phyloP scores from a whole-genome alignment of 2,797 vertebrate species.

The Nannoperca obscura region DNA sequence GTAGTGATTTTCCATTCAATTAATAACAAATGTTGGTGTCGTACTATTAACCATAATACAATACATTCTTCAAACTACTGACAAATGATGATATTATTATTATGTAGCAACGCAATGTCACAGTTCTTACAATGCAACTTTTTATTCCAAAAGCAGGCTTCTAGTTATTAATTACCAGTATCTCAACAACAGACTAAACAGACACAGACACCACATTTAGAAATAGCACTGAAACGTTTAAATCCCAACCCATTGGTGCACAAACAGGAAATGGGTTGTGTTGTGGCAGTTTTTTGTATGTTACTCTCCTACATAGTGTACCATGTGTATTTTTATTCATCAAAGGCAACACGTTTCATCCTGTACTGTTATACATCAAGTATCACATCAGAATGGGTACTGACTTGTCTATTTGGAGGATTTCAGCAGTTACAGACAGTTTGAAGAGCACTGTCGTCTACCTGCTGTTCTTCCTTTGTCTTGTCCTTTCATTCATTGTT shows the following conservation, averaged over 20 bases:
- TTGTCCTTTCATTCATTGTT: conserved; percentile 9
- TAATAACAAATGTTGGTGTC: too few relatives aligned
- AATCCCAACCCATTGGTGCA: background rate
- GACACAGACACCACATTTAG: background rate
- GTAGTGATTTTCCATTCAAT: background rate
- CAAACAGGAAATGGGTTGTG: background rate
- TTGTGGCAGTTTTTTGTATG: background rate
- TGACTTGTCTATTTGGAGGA: conserved; percentile 8
- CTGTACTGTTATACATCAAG: conserved; percentile 8
- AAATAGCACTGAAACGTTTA: background rate
- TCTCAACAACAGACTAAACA: background rate
- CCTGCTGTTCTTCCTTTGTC: conserved; percentile 36
- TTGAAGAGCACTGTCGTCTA: background rate
- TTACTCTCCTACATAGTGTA: background rate
- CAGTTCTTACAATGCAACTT: background rate
- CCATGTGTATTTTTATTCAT: background rate
- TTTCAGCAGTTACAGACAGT: conserved; percentile 24
- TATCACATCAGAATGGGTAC: conserved; percentile 12
- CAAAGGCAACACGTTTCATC: background rate
- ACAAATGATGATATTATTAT: too few relatives aligned
- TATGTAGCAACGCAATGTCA: too few relatives aligned
- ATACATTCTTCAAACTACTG: background rate
- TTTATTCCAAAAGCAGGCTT: background rate
- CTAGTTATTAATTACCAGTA: background rate
- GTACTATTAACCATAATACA: background rate